These are phyloP conservation scores for Brachyalestes nurse DNA, from an alignment of 2,797 vertebrate genomes.

Conservation along the genomic window DNA sequence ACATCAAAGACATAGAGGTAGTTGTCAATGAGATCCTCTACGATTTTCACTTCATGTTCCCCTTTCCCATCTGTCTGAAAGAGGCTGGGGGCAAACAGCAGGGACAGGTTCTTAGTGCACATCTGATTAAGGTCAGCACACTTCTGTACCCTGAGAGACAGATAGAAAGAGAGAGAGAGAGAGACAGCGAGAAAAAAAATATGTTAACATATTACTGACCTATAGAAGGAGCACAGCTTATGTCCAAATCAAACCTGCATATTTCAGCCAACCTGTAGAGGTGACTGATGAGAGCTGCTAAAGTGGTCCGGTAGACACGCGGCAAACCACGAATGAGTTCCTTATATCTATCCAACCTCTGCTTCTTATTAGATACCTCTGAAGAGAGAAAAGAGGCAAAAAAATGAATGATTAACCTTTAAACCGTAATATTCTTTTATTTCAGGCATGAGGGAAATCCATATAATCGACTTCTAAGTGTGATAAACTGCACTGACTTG, in stretches of 20 bases:
- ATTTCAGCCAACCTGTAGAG: conserved; percentile 85
- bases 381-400: conserved; percentile 2
- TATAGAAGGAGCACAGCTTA: neutral
- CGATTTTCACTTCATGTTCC: conserved; percentile 92
- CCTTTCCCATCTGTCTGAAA: conserved; percentile 97
- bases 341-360: conserved; percentile 90
- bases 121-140: conserved; percentile 96
- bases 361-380: conserved; percentile 83
- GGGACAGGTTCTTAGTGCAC: conserved; percentile 94
- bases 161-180: neutral
- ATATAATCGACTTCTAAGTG: neutral
- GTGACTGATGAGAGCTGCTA: conserved; percentile 90
- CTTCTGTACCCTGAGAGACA: conserved; percentile 87
- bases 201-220: neutral
- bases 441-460: neutral
- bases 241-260: neutral
- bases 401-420: conserved; percentile 5
- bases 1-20: conserved; percentile 91
- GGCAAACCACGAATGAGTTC: conserved; percentile 90
- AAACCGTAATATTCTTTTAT: neutral
- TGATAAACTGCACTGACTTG: conserved; percentile 74
- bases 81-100: conserved; percentile 95
- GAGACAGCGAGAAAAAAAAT: neutral
- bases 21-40: conserved; percentile 95
- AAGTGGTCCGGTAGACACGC: conserved; percentile 88